Evolutionary conservation across 2,888 invertebrate genomes (phyloP).

Genomic region (Lysandra coridon): DNA sequence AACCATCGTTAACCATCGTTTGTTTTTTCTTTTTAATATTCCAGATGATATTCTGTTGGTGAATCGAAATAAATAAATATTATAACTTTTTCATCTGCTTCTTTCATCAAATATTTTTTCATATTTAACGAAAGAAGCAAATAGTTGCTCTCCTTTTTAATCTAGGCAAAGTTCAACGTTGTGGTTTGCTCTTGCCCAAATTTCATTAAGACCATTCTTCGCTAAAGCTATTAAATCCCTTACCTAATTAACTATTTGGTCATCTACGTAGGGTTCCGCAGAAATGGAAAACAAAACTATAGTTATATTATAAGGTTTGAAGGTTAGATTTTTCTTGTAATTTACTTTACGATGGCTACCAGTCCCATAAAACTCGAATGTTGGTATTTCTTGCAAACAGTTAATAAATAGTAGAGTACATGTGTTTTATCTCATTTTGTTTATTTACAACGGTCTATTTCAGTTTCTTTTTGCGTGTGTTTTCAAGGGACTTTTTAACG

Average conservation of each 20-base stretch:
- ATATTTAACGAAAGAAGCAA: no score
- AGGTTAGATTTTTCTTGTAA: conserved; percentile 9
- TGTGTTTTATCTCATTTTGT: conserved; percentile 38
- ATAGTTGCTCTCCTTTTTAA: no score
- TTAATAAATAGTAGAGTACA: conserved; percentile 33
- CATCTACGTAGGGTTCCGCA: background rate
- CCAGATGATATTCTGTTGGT: no score
- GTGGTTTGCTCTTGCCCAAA: no score
- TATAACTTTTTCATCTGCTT: no score
- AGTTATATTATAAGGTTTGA: background rate
- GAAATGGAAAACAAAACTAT: background rate
- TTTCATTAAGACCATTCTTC: no score
- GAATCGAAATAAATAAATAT: no score
- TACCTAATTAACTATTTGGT: background rate
- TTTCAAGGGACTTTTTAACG: conserved; percentile 22
- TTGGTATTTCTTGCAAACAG: conserved; percentile 2
- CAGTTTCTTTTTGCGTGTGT: conserved; percentile 33
- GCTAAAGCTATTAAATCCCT: background rate
- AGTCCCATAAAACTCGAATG: conserved; percentile 13
- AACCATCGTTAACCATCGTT: no score
- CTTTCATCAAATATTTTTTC: no score
- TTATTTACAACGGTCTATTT: conserved; percentile 39
- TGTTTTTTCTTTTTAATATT: no score
- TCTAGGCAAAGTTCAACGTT: no score
- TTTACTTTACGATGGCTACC: conserved; percentile 31